These are phyloP conservation scores for Saiga tatarica DNA, from an alignment of 2,113 vertebrate species.

Conservation along the genomic window DNA sequence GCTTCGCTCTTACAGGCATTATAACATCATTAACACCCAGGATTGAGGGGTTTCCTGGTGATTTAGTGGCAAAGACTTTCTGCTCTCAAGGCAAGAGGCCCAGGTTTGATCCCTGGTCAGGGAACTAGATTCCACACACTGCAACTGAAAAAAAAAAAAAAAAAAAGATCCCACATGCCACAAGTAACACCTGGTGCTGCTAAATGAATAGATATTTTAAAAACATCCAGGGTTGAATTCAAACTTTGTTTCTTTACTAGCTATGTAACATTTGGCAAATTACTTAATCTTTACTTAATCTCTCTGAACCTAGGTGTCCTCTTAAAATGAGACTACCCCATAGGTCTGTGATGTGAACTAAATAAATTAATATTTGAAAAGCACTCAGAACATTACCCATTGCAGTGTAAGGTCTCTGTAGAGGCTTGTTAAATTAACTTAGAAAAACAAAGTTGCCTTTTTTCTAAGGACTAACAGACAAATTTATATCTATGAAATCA, in stretches of 20 bases:
- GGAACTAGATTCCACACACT: neutral
- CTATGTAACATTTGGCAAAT: neutral
- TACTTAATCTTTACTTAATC: neutral
- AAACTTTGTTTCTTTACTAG: neutral
- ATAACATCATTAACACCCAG: neutral
- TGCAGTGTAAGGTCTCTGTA: neutral
- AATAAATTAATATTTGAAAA: neutral
- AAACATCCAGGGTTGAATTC: neutral
- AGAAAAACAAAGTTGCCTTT: neutral
- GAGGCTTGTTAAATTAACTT: conserved; percentile 24
- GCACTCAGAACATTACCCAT: neutral
- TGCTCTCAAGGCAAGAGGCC: neutral
- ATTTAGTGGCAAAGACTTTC: neutral
- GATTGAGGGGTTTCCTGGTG: neutral
- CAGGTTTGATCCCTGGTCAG: neutral
- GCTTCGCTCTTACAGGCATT: neutral
- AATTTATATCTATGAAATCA: conserved; percentile 26
- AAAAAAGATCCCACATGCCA: neutral
- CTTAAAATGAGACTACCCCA: neutral
- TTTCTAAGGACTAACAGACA: neutral
- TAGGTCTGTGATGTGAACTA: neutral
- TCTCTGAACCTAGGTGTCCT: neutral
- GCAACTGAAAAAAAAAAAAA: neutral
- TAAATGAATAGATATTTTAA: neutral
- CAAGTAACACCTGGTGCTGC: neutral